Evolutionary conservation across 2,888 invertebrate genomes (phyloP).

Genomic region (Heliconius ismenius): DNA sequence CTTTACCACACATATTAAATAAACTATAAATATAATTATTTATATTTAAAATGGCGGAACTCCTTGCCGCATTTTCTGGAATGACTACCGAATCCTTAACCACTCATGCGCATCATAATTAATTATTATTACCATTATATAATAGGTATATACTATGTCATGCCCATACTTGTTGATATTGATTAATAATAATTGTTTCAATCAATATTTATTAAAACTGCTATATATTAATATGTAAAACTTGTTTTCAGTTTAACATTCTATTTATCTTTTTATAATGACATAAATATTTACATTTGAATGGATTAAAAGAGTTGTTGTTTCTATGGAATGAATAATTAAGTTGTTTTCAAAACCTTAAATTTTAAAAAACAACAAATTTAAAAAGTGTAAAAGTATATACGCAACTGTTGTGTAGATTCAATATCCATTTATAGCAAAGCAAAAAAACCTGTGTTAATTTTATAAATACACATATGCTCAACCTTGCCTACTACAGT

Average conservation of each 20-base stretch:
- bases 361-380: too few species aligned
- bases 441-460: not conserved
- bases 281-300: not conserved
- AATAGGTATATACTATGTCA: not conserved
- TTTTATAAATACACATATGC: too few species aligned
- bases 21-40: too few species aligned
- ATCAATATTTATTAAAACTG: not conserved
- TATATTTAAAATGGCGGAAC: too few species aligned
- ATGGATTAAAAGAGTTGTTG: not conserved
- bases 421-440: not conserved
- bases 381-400: too few species aligned
- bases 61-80: too few species aligned
- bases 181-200: not conserved
- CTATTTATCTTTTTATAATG: not conserved
- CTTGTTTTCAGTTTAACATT: not conserved
- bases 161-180: not conserved
- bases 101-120: too few species aligned
- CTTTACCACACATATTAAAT: too few species aligned
- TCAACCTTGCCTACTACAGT: not conserved
- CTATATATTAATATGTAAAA: not conserved
- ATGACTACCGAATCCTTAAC: too few species aligned
- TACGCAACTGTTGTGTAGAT: not conserved
- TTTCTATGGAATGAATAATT: not conserved
- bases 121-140: not conserved
- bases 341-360: not conserved